Conservation (phyloP, 1,140 invertebrate species). For the Branchinecta lynchi region DNA sequence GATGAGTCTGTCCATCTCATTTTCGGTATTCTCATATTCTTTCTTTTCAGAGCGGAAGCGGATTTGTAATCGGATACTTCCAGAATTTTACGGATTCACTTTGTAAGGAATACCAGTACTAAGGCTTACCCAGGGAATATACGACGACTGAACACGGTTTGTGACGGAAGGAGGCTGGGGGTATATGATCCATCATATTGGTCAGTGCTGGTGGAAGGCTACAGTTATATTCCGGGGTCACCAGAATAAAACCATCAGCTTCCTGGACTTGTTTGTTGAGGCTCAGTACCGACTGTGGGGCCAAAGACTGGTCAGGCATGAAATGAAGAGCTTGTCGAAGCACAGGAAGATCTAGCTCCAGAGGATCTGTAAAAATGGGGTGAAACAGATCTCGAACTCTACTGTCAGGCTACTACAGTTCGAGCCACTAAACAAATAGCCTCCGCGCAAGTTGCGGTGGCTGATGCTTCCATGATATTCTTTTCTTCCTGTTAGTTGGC, state of each 20-base stretch:
- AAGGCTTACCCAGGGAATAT: slow-evolving; percentile 33
- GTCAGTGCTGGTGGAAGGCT: slow-evolving; percentile 33
- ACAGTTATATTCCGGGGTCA: slow-evolving; percentile 36
- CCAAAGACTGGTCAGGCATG: slow-evolving; percentile 27
- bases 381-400: too few species aligned
- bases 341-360: slow-evolving; percentile 30
- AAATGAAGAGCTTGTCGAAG: slow-evolving; percentile 30
- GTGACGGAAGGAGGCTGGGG: slow-evolving; percentile 29
- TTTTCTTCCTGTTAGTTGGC: too few species aligned
- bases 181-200: slow-evolving; percentile 37
- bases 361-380: slow-evolving; percentile 27
- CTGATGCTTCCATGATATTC: too few species aligned
- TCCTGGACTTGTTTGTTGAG: slow-evolving; percentile 29
- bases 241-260: slow-evolving; percentile 34
- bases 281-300: slow-evolving; percentile 31
- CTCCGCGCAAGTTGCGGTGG: too few species aligned
- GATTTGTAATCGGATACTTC: slow-evolving; percentile 7
- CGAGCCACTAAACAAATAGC: too few species aligned
- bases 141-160: slow-evolving; percentile 35
- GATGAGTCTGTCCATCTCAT: too few species aligned
- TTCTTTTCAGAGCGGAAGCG: slow-evolving; percentile 12
- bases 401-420: too few species aligned
- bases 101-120: too few species aligned
- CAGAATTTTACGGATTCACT: background rate
- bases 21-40: background rate